phyloP scores from a whole-genome alignment of 2,797 vertebrate species.

The Strix occidentalis region DNA sequence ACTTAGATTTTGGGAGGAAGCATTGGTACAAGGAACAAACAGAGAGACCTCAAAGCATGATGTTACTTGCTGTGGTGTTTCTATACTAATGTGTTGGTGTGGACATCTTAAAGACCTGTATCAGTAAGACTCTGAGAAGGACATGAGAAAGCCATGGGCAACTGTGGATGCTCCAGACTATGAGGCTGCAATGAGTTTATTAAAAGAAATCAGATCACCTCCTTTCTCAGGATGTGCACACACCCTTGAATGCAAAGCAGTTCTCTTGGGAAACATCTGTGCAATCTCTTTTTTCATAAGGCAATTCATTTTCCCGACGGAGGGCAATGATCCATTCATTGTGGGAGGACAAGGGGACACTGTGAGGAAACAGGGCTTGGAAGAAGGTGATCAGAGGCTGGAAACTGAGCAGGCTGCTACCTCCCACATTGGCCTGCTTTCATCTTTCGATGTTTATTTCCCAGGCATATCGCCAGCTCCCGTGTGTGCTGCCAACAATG shows the following conservation, averaged over 20 bases:
- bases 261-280: neutral
- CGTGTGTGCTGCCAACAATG: neutral
- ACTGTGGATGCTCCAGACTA: neutral
- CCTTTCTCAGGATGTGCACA: neutral
- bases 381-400: conserved; percentile 48
- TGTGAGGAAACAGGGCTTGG: neutral
- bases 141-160: neutral
- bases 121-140: neutral
- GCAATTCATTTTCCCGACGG: neutral
- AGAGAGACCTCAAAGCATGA: neutral
- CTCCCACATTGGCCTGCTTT: conserved; percentile 30
- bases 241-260: neutral
- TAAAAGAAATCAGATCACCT: neutral
- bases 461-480: neutral
- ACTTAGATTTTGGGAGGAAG: neutral
- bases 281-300: neutral
- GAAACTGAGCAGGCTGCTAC: neutral
- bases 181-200: neutral
- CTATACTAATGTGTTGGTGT: neutral
- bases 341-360: neutral
- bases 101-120: neutral
- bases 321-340: neutral
- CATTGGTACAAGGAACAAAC: neutral
- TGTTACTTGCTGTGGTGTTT: neutral
- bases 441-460: conserved; percentile 25